Base-by-base conservation (phyloP, 2,888 invertebrate species). In the Cordilura impudica region DNA sequence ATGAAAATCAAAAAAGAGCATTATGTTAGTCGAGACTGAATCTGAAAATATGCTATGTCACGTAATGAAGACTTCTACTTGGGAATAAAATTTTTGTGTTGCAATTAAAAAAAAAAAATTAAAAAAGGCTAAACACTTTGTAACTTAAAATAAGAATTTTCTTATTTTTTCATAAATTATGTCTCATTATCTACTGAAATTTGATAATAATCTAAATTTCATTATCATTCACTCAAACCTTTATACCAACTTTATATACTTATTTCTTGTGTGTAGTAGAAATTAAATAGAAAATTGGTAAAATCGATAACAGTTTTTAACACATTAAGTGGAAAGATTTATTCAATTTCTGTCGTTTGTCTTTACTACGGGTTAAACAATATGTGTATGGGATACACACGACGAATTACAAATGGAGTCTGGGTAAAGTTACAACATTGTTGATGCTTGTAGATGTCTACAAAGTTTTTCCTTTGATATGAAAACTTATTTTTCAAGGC, bases 261-360 rank as follows among this genome's bases (percentile, higher is more conserved):
- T n/a, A n/a, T n/a, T n/a, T n/a, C n/a, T n/a, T n/a, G n/a, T n/a
- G n/a, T n/a, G 26, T 3, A 39, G 35, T 39, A 39, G n/a, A 39
- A n/a, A 12, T n/a, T 39, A 39, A 73, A 58, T 35, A 73, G 47
- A 53, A 69, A 78, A 67, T 49, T 69, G 26, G 12, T 63, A 16
- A 67, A 75, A 67, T 75, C 79, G 56, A 67, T 75, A 75, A 72
- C 35, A 51, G 66, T 72, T 72, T 75, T 72, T 66, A 74, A 60
- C 65, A 78, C 69, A 70, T 65, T 66, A 70, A 74, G 53, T 71
- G 66, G 18, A 12, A 79, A 67, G 75, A 79, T 75, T 75, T 79
- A 75, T 79, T 63, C 45, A 79, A 75, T 63, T 67, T 45, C 35
- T 63, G n/a, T 71, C 51, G 56, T 71, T 75, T 79, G 61, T 49